Percentiles rank a stretch among this genome's conserved stretches.
These are phyloP conservation scores for Nasua narica DNA, from an alignment of 2,797 vertebrate genomes.

Conservation along the genomic window DNA sequence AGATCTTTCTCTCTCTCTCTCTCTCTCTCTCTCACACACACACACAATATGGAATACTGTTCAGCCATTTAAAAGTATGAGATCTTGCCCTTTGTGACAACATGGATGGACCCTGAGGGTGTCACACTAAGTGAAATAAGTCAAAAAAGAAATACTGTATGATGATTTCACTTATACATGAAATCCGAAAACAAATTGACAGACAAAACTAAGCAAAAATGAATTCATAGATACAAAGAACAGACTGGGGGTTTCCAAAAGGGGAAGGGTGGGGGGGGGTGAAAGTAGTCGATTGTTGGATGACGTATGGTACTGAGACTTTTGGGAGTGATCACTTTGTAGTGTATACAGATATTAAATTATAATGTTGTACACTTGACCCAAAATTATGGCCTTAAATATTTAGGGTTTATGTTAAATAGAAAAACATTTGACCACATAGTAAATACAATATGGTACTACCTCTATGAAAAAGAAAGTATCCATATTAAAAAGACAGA, in stretches of 20 bases:
- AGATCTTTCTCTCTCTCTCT: neutral
- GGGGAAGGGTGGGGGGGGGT: no score
- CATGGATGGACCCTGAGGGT: neutral
- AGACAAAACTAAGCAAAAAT: neutral
- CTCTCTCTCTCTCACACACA: no score
- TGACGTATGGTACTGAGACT: neutral
- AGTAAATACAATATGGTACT: neutral
- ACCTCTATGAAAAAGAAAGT: neutral
- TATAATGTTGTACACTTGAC: neutral
- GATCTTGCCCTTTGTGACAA: neutral
- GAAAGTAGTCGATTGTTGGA: neutral
- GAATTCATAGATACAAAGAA: neutral
- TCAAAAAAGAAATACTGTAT: neutral
- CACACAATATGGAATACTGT: neutral
- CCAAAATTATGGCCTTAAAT: neutral
- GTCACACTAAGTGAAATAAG: neutral
- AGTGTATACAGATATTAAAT: neutral
- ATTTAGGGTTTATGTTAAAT: neutral
- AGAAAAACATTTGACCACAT: neutral
- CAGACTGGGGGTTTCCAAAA: neutral
- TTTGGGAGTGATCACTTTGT: neutral
- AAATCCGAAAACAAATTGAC: neutral
- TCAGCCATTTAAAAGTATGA: neutral
- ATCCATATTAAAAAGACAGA: neutral
- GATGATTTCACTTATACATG: neutral